phyloP scores from a whole-genome alignment of 2,888 invertebrate species.

The Tipula lateralis region DNA sequence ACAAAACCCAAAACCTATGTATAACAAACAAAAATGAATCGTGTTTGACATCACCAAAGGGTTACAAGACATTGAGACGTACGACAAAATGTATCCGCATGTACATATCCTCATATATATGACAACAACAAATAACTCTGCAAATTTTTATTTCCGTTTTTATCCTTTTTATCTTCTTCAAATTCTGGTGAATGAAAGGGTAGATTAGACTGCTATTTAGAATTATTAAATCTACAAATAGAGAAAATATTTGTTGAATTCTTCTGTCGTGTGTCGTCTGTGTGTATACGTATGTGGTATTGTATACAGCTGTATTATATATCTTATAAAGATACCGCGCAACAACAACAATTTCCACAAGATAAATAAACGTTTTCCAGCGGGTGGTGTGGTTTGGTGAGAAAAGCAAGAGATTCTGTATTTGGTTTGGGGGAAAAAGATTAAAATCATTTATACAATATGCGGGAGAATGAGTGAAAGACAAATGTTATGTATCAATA shows the following conservation, averaged over 20 bases:
- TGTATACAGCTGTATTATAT: background rate
- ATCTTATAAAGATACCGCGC: background rate
- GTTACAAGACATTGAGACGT: background rate
- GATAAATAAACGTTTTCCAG: background rate
- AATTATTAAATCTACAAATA: background rate
- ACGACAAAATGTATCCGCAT: background rate
- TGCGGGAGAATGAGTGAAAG: background rate
- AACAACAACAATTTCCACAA: background rate
- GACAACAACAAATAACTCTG: background rate
- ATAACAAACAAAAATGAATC: background rate
- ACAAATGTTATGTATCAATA: background rate
- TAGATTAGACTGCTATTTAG: background rate
- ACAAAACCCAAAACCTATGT: background rate
- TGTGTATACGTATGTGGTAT: background rate
- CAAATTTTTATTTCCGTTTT: background rate
- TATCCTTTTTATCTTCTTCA: background rate
- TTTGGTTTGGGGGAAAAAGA: background rate
- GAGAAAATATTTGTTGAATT: background rate
- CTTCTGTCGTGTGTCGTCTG: background rate
- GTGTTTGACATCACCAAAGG: background rate
- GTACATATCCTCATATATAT: background rate
- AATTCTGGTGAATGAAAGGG: background rate
- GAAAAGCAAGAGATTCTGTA: background rate
- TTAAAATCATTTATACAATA: background rate
- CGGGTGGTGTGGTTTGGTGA: background rate